phyloP scores from a whole-genome alignment of 2,797 vertebrate species.

The Schizothorax lantsangensis region DNA sequence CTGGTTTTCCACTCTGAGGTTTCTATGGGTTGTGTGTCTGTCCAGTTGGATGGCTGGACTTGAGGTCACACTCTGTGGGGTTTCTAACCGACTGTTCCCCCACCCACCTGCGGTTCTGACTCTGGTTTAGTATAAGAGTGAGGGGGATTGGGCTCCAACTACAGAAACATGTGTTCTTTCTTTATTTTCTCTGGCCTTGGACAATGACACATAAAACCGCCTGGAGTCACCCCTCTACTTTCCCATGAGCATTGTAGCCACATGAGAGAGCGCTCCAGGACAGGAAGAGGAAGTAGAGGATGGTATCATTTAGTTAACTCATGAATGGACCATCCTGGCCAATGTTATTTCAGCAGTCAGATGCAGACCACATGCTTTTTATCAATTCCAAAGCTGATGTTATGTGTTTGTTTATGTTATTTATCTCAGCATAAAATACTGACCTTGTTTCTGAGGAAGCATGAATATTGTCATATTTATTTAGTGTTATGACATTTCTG shows the following conservation, averaged over 20 bases:
- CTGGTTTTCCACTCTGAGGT: conserved; percentile 47
- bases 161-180: conserved; percentile 54
- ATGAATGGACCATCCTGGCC: conserved; percentile 33
- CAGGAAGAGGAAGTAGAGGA: conserved; percentile 50
- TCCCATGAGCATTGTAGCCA: conserved; percentile 53
- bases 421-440: background rate
- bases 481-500: conserved; percentile 1
- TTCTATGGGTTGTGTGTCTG: conserved; percentile 40
- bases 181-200: conserved; percentile 63
- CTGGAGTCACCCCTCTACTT: conserved; percentile 58
- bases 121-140: conserved; percentile 35
- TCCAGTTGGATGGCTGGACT: conserved; percentile 20
- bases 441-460: background rate
- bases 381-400: conserved; percentile 4
- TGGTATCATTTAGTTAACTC: conserved; percentile 51
- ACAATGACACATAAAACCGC: conserved; percentile 55
- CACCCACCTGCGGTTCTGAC: conserved; percentile 42
- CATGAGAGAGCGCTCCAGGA: conserved; percentile 56
- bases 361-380: conserved; percentile 46
- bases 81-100: conserved; percentile 27
- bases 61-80: conserved; percentile 47
- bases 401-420: background rate
- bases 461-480: background rate
- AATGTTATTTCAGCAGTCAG: conserved; percentile 46
- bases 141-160: conserved; percentile 42